These are phyloP conservation scores for Melanostoma scalare DNA, from an alignment of 2,888 invertebrate species.

Conservation along the genomic window DNA sequence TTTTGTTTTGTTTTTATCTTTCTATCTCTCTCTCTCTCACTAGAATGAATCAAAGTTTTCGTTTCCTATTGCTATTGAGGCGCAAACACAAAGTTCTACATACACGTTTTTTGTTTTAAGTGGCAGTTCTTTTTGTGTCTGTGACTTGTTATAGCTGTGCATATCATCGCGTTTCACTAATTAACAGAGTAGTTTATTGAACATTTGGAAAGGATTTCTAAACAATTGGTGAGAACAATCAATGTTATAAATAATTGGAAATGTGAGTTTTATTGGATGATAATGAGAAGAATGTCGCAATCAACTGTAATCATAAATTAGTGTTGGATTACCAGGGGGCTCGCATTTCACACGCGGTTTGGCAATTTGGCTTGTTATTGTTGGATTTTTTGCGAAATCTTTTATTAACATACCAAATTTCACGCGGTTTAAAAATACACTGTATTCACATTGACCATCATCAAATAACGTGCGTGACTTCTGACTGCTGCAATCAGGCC, in stretches of 20 bases:
- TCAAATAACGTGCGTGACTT: too few relatives aligned
- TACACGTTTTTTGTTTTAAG: conserved; percentile 53
- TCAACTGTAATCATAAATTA: conserved; percentile 18
- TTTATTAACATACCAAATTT: too few relatives aligned
- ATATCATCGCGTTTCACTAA: conserved; percentile 68
- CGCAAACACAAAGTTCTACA: conserved; percentile 58
- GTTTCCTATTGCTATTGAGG: conserved; percentile 36
- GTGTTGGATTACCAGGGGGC: conserved; percentile 7
- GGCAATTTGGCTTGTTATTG: conserved; percentile 28
- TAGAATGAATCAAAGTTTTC: conserved; percentile 6
- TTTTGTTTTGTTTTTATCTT: conserved; percentile 16
- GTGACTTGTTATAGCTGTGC: conserved; percentile 38
- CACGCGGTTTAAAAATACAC: too few relatives aligned
- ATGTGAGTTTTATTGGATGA: conserved; percentile 49
- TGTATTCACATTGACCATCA: too few relatives aligned
- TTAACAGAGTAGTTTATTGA: conserved; percentile 71
- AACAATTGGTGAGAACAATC: conserved; percentile 40
- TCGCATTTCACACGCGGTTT: conserved; percentile 28
- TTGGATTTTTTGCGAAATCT: neutral
- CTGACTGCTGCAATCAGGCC: too few relatives aligned
- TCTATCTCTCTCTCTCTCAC: neutral
- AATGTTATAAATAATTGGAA: conserved; percentile 11
- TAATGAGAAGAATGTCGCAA: conserved; percentile 41
- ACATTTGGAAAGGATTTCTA: conserved; percentile 28
- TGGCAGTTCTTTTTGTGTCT: neutral